These are phyloP conservation scores for Scrobipalpa atriplicella DNA, from an alignment of 2,888 invertebrate species.

Conservation along the genomic window DNA sequence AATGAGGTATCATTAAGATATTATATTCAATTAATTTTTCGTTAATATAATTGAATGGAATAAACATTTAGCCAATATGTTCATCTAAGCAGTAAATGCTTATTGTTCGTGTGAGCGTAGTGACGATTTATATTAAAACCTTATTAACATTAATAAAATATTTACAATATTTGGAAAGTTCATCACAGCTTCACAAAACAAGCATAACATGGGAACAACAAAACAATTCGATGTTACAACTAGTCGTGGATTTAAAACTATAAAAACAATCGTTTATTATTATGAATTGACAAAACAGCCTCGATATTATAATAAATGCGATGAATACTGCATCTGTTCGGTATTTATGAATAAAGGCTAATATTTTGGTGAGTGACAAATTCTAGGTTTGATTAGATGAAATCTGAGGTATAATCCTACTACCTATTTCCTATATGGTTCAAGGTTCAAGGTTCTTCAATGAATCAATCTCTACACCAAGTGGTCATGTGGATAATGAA, in stretches of 20 bases:
- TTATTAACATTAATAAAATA: conserved; percentile 78
- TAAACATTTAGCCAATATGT: conserved; percentile 80
- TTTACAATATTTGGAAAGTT: conserved; percentile 81
- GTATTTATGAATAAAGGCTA: not conserved
- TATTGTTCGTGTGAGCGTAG: conserved; percentile 76
- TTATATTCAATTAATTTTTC: conserved; percentile 79
- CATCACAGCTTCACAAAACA: conserved; percentile 83
- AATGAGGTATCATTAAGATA: conserved; percentile 51
- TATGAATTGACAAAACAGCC: conserved; percentile 59
- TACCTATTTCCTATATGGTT: not conserved
- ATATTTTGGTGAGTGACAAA: not conserved
- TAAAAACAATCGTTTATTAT: conserved; percentile 56
- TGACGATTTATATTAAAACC: conserved; percentile 70
- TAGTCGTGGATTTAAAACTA: conserved; percentile 65
- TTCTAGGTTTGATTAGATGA: not conserved
- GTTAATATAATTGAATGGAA: conserved; percentile 80
- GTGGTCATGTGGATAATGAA: not conserved
- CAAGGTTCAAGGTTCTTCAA: not conserved
- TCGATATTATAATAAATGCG: conserved; percentile 68
- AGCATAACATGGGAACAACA: conserved; percentile 78
- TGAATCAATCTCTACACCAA: not conserved
- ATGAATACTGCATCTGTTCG: conserved; percentile 62
- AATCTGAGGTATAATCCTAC: no score
- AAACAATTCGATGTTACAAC: conserved; percentile 65
- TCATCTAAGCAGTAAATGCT: conserved; percentile 75